phyloP scores from a whole-genome alignment of 1,140 invertebrate species.

The Limonius californicus region DNA sequence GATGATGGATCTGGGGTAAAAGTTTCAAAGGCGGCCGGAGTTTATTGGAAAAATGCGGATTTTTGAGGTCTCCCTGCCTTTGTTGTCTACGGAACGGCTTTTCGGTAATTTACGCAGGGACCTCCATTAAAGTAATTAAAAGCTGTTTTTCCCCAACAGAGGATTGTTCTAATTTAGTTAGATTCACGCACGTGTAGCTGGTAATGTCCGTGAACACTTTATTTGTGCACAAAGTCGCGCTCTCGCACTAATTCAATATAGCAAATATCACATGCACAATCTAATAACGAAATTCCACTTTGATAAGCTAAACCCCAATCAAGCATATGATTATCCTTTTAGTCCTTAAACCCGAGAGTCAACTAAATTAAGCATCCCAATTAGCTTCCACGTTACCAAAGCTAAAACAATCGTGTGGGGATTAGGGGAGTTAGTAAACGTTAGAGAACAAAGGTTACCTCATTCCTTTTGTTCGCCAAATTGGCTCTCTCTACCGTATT shows the following conservation, averaged over 20 bases:
- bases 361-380: slow-evolving; percentile 16
- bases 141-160: background rate
- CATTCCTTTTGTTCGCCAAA: slow-evolving; percentile 15
- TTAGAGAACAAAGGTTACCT: slow-evolving; percentile 17
- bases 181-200: background rate
- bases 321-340: slow-evolving; percentile 15
- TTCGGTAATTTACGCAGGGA: background rate
- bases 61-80: no score
- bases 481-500: background rate
- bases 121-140: background rate
- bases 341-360: slow-evolving; percentile 16
- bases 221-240: background rate
- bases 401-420: slow-evolving; percentile 15
- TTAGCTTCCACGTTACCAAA: slow-evolving; percentile 14
- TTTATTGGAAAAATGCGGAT: background rate
- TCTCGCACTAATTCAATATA: background rate
- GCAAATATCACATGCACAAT: slow-evolving; percentile 10
- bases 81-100: no score
- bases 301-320: slow-evolving; percentile 15
- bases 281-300: slow-evolving; percentile 12
- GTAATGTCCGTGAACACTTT: no score
- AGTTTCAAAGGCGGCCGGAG: background rate
- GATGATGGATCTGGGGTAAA: background rate
- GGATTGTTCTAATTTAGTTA: background rate
- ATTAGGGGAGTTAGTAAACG: slow-evolving; percentile 15